Evolutionary conservation across 2,797 vertebrate genomes (phyloP), one percentile per base, ranked within the genome.

Genomic region (Alcedo quadribrachys): DNA sequence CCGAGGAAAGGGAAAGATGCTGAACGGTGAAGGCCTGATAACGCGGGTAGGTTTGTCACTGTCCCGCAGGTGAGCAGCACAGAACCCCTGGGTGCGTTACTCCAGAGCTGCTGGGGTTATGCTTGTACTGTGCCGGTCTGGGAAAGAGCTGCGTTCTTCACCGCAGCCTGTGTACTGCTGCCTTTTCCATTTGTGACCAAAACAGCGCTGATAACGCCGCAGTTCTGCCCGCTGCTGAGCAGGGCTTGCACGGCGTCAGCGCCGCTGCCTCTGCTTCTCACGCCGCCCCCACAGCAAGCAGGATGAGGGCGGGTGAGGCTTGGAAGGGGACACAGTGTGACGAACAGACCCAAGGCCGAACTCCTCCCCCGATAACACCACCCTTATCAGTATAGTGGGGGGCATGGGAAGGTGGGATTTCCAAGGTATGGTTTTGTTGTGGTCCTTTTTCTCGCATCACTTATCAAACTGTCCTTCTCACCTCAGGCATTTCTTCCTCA

Each of bases 91-190:
- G 48, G 30, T 32, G 42, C 12, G 2, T 30, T 27, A 19, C 40
- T 14, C 13, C 21, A 6, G 30, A 2, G n/a, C 24, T 1, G 1
- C 6, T 2, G 1, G 21, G 17, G 17, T 19, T 11, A 2, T 5
- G 46, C 11, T 15, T 8, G 1, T 6, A 2, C 22, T 5, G n/a
- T 22, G 37, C 60, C 37, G 21, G 15, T 45, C 43, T 18, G 37
- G 21, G 54, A 25, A 3, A 28, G 8, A 3, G 20, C 1, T 4
- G 25, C 15, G 55, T 19, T 46, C 12, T 27, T 18, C 5, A 3
- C 8, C 0, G 4, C 48, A 11, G 40, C 14, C 32, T 10, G 53
- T 12, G 5, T 1, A 2, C 32, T 18, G 32, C 40, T 3, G 6
- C 8, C 30, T 14, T 21, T 33, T 25, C 1, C 2, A 6, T 42